Evolutionary conservation across 2,113 vertebrate genomes (phyloP).

Genomic region (Pyrgilauda ruficollis): DNA sequence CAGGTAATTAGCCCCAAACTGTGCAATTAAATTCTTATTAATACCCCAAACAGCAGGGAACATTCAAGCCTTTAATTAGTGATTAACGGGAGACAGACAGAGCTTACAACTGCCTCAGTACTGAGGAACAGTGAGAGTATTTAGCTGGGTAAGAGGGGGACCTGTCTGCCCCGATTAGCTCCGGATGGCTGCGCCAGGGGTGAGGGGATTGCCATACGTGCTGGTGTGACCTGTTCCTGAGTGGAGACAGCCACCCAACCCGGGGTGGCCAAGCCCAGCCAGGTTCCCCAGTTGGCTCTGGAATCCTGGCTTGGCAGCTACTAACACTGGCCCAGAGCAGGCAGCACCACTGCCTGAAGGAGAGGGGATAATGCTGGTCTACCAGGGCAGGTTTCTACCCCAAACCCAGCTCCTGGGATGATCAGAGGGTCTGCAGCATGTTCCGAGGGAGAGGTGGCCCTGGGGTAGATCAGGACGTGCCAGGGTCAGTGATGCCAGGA

Average conservation of each 20-base stretch:
- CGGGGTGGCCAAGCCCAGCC: not conserved
- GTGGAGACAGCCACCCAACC: not conserved
- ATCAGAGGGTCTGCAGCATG: not conserved
- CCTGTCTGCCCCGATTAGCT: not conserved
- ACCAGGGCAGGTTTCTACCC: not conserved
- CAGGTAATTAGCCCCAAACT: slow-evolving; percentile 68
- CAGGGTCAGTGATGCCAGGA: not conserved
- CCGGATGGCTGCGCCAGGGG: not conserved
- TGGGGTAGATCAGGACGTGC: not conserved
- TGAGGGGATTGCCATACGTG: not conserved
- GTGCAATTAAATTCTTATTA: slow-evolving; percentile 74
- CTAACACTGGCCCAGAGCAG: fast-evolving
- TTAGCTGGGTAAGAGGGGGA: not conserved
- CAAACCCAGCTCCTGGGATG: not conserved
- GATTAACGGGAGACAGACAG: slow-evolving; percentile 64
- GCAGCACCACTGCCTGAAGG: not conserved
- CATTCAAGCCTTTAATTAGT: slow-evolving; percentile 73
- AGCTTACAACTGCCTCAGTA: not conserved
- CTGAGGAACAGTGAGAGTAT: slow-evolving; percentile 13
- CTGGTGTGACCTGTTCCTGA: not conserved
- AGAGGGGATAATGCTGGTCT: not conserved
- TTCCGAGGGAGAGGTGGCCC: not conserved
- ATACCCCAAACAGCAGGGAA: slow-evolving; percentile 71
- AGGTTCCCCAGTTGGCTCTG: not conserved
- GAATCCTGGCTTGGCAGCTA: not conserved